Evolutionary conservation across 2,888 invertebrate species (phyloP).

Genomic region (Arge pagana): DNA sequence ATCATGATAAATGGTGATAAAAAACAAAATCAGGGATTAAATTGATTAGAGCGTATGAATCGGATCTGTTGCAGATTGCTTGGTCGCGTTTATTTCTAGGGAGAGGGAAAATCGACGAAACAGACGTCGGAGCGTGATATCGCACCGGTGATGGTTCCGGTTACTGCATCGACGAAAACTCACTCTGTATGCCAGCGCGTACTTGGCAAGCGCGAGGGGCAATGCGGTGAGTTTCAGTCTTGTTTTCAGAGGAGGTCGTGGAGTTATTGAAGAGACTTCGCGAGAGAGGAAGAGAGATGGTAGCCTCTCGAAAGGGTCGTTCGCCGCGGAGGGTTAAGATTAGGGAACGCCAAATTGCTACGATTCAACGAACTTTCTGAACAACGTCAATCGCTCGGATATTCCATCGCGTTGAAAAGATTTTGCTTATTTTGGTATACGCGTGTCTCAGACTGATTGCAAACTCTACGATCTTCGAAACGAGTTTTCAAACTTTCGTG

Average conservation of each 20-base stretch:
- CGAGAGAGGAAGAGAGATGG: not conserved
- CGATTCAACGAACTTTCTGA: constrained; percentile 15
- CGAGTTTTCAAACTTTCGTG: constrained; percentile 15
- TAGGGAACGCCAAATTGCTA: constrained; percentile 15
- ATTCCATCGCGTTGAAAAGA: constrained; percentile 1
- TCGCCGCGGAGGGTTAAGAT: constrained; percentile 10
- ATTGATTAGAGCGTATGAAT: too few relatives aligned
- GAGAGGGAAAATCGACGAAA: too few relatives aligned
- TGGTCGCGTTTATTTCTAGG: too few relatives aligned
- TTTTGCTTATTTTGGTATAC: constrained; percentile 10
- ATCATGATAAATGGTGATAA: too few relatives aligned
- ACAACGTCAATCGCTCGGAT: constrained; percentile 11
- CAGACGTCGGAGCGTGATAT: too few relatives aligned
- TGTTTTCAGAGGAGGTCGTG: not conserved
- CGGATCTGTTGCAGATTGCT: too few relatives aligned
- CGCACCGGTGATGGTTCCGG: too few relatives aligned
- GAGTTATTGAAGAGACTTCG: not conserved
- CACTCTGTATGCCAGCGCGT: too few relatives aligned
- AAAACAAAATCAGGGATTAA: too few relatives aligned
- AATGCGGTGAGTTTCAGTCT: too few relatives aligned
- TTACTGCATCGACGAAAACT: too few relatives aligned
- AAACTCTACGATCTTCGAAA: not conserved
- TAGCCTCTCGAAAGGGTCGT: not conserved
- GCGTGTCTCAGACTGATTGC: constrained; percentile 2
- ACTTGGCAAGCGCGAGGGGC: too few relatives aligned